These are phyloP conservation scores for Epiperipatus broadwayi DNA, from an alignment of 2,888 invertebrate species.

Conservation along the genomic window DNA sequence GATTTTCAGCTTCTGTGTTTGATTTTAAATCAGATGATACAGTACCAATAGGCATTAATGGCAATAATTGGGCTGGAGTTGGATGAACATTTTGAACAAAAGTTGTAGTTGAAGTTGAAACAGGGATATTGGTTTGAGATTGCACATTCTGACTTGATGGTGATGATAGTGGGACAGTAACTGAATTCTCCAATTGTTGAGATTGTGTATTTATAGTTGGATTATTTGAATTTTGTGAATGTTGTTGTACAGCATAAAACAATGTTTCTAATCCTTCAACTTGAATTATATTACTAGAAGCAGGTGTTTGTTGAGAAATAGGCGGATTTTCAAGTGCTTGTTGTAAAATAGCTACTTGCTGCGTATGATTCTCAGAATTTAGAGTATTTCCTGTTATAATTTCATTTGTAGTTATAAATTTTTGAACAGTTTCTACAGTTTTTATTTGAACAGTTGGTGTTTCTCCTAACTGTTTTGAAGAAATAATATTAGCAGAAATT, in stretches of 20 bases:
- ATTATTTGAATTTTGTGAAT: no score
- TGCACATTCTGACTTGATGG: not conserved
- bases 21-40: no score
- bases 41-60: slow-evolving; percentile 19
- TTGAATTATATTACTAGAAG: not conserved
- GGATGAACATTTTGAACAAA: slow-evolving; percentile 17
- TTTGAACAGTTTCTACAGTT: no score
- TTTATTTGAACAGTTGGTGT: no score
- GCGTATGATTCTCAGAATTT: slow-evolving; percentile 1
- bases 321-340: slow-evolving; percentile 12
- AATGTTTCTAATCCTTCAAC: slow-evolving; percentile 10
- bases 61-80: slow-evolving; percentile 21
- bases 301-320: not conserved
- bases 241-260: slow-evolving; percentile 12
- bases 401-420: no score
- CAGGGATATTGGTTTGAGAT: slow-evolving; percentile 7
- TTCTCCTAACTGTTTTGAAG: no score
- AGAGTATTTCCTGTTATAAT: no score
- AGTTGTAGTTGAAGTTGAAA: slow-evolving; percentile 11
- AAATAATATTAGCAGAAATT: no score
- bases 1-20: no score
- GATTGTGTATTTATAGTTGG: no score
- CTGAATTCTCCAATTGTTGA: not conserved
- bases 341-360: slow-evolving; percentile 12
- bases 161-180: not conserved